Evolutionary conservation across 23 tunicate genomes (phyloP).

Genomic region (Trididemnum nubilum): DNA sequence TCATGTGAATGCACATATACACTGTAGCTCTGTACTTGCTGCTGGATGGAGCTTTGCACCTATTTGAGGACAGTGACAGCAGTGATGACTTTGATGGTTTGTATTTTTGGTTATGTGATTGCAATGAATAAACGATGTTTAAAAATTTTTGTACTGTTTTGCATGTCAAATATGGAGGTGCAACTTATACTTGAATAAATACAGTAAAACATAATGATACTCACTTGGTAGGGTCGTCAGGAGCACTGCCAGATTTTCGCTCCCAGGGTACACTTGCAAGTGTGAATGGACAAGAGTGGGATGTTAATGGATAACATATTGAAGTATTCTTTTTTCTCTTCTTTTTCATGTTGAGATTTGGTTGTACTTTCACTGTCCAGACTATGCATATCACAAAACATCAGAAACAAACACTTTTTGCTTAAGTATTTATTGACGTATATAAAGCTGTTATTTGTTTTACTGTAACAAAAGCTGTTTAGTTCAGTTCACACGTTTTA

Average conservation of each 20-base stretch:
- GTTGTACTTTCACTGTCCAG: not conserved
- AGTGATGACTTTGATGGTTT: no score
- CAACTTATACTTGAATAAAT: no score
- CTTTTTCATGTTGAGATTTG: conserved; percentile 49
- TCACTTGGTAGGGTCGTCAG: conserved; percentile 84
- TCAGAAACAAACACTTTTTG: conserved; percentile 8
- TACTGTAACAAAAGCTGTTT: no score
- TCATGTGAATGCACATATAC: no score
- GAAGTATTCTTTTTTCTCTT: conserved; percentile 77
- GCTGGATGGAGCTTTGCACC: no score
- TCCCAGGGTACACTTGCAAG: conserved; percentile 21
- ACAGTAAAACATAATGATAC: not conserved
- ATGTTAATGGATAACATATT: conserved; percentile 38
- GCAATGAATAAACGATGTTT: no score
- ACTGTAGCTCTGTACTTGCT: no score
- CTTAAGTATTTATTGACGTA: not conserved
- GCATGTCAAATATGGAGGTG: no score
- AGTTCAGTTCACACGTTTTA: no score
- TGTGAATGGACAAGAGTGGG: conserved; percentile 9
- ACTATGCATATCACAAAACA: conserved; percentile 60
- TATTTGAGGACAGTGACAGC: no score
- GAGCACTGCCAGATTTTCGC: conserved; percentile 86
- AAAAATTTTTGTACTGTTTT: no score
- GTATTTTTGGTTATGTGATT: no score
- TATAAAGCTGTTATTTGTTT: not conserved